Base-by-base conservation (phyloP, 2,888 invertebrate species). In the Brenthis hecate region DNA sequence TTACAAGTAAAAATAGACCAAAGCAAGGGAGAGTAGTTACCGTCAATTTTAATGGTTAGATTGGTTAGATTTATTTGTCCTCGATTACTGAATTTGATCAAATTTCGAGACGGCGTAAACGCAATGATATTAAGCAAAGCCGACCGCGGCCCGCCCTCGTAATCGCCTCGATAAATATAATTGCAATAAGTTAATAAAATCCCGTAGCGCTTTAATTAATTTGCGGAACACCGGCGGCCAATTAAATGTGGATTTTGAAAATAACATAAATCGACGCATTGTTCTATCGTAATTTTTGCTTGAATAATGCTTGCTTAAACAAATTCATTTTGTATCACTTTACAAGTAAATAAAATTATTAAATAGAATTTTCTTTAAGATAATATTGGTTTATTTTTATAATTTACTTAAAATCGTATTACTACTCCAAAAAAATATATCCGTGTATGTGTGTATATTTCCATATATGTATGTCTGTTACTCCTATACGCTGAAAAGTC, bases 141-240 rank as follows among this genome's bases (percentile, higher is more conserved):
- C 77, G 43, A 65, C 76, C 75, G 74, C 79, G 76, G 77, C 78
- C 76, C 77, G 75, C 78, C 80, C 79, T 80, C 74, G 80, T 86
- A 87, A 89, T 87, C 83, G 84, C 77, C 77, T 78, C 87, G 84
- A 86, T 87, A 88, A 89, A 89, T 88, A 86, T 90, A 88, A 89
- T 89, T 87, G 87, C 87, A 87, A 90, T 89, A 91, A 90, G 87
- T 89, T 89, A 87, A 89, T 89, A 87, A 88, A 88, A 87, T 85
- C 84, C 84, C 84, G 78, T 82, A 81, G 81, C 85, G 84, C 81
- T 86, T 85, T 88, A 90, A 89, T 91, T 88, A 89, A 89, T 91
- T 89, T 87, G 86, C 83, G 85, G 85, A 82, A 86, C 83, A 82
- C 85, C 81, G 83, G 81, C 83, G 84, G 81, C 84, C 85, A 86